Evolutionary conservation across 1,140 invertebrate species (phyloP).

Genomic region (Lepidurus packardi): DNA sequence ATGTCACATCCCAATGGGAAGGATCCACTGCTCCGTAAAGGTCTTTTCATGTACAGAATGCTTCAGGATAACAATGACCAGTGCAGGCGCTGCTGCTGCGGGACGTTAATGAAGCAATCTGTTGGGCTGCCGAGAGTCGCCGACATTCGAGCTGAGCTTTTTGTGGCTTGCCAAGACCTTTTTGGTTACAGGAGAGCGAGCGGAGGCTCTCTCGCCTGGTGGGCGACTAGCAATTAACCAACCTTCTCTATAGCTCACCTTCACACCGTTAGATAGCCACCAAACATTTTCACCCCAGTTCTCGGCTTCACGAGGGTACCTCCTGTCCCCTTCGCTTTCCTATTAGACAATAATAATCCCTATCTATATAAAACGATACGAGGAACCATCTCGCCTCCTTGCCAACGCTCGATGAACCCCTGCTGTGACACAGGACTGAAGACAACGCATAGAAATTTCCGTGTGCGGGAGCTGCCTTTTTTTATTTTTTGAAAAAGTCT

Average conservation of each 20-base stretch:
- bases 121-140: neutral
- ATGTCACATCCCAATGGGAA: too few species aligned
- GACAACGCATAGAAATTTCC: too few species aligned
- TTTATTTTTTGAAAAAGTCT: too few species aligned
- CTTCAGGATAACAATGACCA: slow-evolving; percentile 3
- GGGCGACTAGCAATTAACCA: slow-evolving; percentile 13
- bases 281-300: too few species aligned
- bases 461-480: too few species aligned
- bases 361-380: neutral
- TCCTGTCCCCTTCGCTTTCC: neutral
- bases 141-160: slow-evolving; percentile 21
- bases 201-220: neutral
- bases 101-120: slow-evolving; percentile 21
- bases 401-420: too few species aligned
- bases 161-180: neutral
- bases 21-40: neutral
- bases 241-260: neutral
- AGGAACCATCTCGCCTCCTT: too few species aligned
- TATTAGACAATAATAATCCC: slow-evolving; percentile 19
- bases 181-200: neutral
- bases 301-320: too few species aligned
- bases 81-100: neutral
- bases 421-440: too few species aligned
- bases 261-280: too few species aligned
- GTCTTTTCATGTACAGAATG: slow-evolving; percentile 4